A percentile compares a stretch with the other conserved stretches of the same genome.
Evolutionary conservation across 2,113 vertebrate genomes (phyloP).

Genomic region (Datnioides undecimradiatus): DNA sequence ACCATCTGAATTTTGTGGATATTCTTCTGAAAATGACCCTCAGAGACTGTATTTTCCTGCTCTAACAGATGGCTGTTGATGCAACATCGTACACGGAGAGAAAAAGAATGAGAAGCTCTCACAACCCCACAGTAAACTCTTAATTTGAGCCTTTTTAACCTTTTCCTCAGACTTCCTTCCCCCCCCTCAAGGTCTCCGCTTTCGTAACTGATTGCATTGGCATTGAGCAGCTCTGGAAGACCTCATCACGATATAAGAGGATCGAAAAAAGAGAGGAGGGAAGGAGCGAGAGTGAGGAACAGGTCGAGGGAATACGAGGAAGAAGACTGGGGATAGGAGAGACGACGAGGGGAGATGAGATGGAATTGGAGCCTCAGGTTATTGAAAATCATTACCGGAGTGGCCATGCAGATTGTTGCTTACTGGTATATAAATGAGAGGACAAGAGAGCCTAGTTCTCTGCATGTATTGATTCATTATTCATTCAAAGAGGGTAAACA

Average conservation of each 20-base stretch:
- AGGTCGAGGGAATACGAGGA: neutral
- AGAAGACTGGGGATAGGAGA: neutral
- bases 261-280: neutral
- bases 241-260: slow-evolving; percentile 2
- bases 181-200: neutral
- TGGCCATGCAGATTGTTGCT: slow-evolving; percentile 22
- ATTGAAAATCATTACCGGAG: slow-evolving; percentile 25
- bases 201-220: neutral
- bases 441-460: neutral
- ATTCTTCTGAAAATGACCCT: slow-evolving; percentile 1
- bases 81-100: neutral
- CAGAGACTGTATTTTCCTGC: neutral
- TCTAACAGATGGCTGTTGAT: slow-evolving; percentile 19
- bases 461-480: neutral
- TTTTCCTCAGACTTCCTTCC: neutral
- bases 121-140: neutral
- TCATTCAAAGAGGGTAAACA: neutral
- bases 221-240: neutral
- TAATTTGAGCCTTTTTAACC: neutral
- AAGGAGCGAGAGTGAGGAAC: neutral
- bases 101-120: neutral
- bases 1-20: neutral
- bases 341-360: neutral
- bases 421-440: neutral
- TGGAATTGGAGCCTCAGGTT: slow-evolving; percentile 10